A percentile compares a stretch with the other conserved stretches of the same genome.
Evolutionary conservation across 2,113 vertebrate genomes (phyloP).

Genomic region (Riparia riparia): DNA sequence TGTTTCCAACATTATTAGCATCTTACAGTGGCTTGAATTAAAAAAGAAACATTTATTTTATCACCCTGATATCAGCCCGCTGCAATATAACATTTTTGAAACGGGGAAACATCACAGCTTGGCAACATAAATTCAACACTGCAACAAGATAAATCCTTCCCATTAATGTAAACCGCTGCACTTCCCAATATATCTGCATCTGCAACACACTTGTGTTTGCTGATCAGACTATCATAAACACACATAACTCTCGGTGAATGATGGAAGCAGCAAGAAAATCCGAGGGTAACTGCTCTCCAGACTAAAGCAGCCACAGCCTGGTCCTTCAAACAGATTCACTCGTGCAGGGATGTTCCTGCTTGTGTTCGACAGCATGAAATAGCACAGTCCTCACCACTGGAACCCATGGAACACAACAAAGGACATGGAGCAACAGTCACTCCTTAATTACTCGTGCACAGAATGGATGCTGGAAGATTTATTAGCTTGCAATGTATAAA

Average conservation of each 20-base stretch:
- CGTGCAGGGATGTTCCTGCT: neutral
- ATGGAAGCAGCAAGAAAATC: slow-evolving; percentile 26
- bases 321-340: neutral
- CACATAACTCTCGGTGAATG: slow-evolving; percentile 55
- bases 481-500: neutral
- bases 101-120: slow-evolving; percentile 44
- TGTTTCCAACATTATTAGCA: slow-evolving; percentile 25
- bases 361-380: neutral
- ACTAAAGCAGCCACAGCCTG: slow-evolving; percentile 16
- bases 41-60: slow-evolving; percentile 59
- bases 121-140: slow-evolving; percentile 46
- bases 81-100: slow-evolving; percentile 59
- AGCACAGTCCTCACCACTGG: neutral
- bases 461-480: neutral
- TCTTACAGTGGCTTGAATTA: slow-evolving; percentile 53
- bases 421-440: neutral
- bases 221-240: slow-evolving; percentile 33
- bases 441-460: neutral
- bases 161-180: slow-evolving; percentile 51
- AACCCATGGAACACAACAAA: neutral
- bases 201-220: slow-evolving; percentile 33
- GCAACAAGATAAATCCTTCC: slow-evolving; percentile 63
- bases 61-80: slow-evolving; percentile 29
- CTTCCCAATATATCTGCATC: slow-evolving; percentile 50
- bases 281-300: neutral